Evolutionary conservation across 1,140 invertebrate species (phyloP).

Genomic region (Lordiphosa clarofinis): DNA sequence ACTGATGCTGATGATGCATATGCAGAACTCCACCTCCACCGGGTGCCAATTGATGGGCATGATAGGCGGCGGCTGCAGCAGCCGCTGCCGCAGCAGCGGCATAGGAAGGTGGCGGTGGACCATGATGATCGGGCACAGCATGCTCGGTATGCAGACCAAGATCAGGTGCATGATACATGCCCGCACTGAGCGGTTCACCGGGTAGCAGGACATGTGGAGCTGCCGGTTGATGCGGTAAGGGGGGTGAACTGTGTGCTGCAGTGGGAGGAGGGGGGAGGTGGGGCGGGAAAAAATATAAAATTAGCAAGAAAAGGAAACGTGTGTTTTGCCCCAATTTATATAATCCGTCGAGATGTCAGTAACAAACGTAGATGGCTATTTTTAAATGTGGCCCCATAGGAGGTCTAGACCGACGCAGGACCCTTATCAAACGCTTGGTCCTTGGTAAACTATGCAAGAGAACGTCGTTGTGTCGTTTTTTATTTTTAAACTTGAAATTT

Average conservation of each 20-base stretch:
- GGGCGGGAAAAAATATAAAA: no score
- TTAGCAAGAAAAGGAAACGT: no score
- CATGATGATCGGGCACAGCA: conserved; percentile 59
- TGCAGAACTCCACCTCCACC: conserved; percentile 48
- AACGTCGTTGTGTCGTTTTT: no score
- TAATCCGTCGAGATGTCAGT: no score
- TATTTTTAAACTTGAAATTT: no score
- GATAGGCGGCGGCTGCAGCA: conserved; percentile 69
- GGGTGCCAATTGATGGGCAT: conserved; percentile 66
- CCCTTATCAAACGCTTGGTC: no score
- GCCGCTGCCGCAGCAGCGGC: conserved; percentile 68
- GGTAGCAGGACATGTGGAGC: conserved; percentile 48
- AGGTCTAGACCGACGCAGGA: no score
- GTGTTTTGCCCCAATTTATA: no score
- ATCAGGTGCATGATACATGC: conserved; percentile 73
- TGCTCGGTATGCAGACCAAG: conserved; percentile 73
- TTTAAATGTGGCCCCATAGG: no score
- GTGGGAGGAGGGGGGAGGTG: no score
- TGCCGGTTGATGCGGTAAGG: conserved; percentile 50
- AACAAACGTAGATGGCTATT: no score
- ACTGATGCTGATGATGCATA: conserved; percentile 63
- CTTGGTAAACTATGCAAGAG: no score
- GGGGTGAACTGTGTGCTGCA: conserved; percentile 61
- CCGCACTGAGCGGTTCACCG: conserved; percentile 57
- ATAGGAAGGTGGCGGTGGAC: conserved; percentile 66